Evolutionary conservation across 2,888 invertebrate species (phyloP).

Genomic region (Spicauda simplicius): DNA sequence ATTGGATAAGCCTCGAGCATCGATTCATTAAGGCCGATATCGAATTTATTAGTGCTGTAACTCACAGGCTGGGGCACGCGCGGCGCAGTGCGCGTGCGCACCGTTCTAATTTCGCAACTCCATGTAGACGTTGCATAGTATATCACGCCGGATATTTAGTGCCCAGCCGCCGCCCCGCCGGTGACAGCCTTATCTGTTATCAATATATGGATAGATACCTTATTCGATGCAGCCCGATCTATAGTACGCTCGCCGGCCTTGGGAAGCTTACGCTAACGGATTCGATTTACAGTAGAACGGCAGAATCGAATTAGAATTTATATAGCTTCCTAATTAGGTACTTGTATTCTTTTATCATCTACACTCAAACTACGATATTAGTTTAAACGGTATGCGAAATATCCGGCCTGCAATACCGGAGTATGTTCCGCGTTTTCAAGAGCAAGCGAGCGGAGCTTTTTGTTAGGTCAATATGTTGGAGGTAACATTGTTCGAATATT

Average conservation of each 20-base stretch:
- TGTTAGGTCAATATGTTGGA: conserved; percentile 7
- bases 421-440: conserved; percentile 41
- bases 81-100: conserved; percentile 47
- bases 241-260: conserved; percentile 54
- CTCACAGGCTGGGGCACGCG: conserved; percentile 47
- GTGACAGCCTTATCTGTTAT: conserved; percentile 82
- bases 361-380: conserved; percentile 16
- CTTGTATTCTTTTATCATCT: conserved; percentile 38
- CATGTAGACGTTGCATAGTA: conserved; percentile 65
- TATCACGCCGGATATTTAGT: conserved; percentile 74
- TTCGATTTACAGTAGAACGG: conserved; percentile 42
- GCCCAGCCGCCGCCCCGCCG: conserved; percentile 71
- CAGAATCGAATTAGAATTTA: conserved; percentile 41
- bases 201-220: conserved; percentile 75
- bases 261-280: conserved; percentile 42
- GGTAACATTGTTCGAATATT: not conserved
- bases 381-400: conserved; percentile 39
- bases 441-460: conserved; percentile 26
- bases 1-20: conserved; percentile 39
- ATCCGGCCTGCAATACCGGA: conserved; percentile 40
- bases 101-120: conserved; percentile 80
- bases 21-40: conserved; percentile 44
- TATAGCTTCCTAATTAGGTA: conserved; percentile 46
- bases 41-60: conserved; percentile 46
- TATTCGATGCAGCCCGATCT: conserved; percentile 63